Percentiles rank a stretch among this genome's conserved stretches.
Conservation (phyloP, 2,113 vertebrate species). For the Ammospiza nelsoni region DNA sequence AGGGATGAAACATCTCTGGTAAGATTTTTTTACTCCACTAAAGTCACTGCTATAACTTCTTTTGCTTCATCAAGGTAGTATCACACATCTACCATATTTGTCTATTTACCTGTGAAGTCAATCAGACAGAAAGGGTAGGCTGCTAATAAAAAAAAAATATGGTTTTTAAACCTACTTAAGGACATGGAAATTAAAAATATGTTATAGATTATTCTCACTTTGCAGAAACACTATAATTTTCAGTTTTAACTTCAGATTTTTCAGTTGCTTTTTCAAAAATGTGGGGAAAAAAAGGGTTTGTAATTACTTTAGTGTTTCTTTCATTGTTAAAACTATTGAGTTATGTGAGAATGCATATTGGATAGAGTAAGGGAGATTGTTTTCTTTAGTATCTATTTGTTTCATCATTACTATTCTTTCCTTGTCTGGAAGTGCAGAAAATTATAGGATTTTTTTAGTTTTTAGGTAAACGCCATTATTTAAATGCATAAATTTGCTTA, state of each 20-base stretch:
- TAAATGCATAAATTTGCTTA: constrained; percentile 54
- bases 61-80: background rate
- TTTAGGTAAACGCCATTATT: constrained; percentile 41
- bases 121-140: background rate
- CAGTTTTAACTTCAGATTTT: background rate
- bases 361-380: background rate
- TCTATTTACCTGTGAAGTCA: background rate
- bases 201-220: background rate
- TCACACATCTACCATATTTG: background rate
- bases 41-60: background rate
- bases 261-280: background rate
- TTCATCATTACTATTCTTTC: background rate
- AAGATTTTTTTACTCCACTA: background rate
- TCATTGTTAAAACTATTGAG: background rate
- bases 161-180: background rate
- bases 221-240: background rate
- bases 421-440: constrained; percentile 18
- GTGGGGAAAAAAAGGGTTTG: background rate
- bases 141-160: background rate
- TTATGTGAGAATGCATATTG: background rate
- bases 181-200: background rate
- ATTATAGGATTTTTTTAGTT: background rate
- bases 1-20: background rate
- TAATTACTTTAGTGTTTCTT: background rate
- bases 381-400: background rate